Evolutionary conservation across 53 echinoderm and acorn worm species (phyloP), one percentile per base, ranked within the genome.

Genomic region (Astropecten irregularis): DNA sequence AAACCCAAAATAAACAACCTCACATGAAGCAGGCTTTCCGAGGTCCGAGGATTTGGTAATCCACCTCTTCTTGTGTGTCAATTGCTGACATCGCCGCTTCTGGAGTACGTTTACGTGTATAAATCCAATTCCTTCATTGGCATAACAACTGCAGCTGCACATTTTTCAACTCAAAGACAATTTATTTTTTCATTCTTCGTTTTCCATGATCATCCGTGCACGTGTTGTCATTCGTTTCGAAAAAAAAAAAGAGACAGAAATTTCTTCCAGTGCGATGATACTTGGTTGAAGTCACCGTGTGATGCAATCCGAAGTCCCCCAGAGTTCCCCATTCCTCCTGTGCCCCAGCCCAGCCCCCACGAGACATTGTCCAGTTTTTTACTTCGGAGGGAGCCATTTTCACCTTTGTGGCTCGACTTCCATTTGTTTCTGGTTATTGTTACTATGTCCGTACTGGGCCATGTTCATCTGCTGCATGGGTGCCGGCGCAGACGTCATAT

Each of bases 401-500:
- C 92, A 92, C 89, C 92, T 88, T 68, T 92, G 87, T 35, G 89
- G 70, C 22, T 89, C 88, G n/a, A 89, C 84, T 55, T 70, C 85
- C 71, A 79, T 68, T 72, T 85, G 83, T 60, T 89, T 84, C 81
- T 92, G 84, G 86, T 92, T 92, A 74, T 88, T 89, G 50, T 89
- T 89, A 57, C 85, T 49, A 34, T 70, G 62, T 59, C 69, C 62
- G 49, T 88, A 88, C 44, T 83, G 82, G 16, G 42, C 38, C 40
- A 74, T 74, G 59, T 82, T 73, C 38, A 73, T 49, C 14, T 59
- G 58, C 30, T 73, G 81, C 84, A 84, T 76, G 77, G 74, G 88
- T 23, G 81, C 83, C 71, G 87, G 85, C 16, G 89, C 83, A 39
- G 94, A 88, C 46, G 94, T 88, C 71, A 91, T 83, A n/a, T n/a